Base-by-base conservation (phyloP, 1,140 invertebrate genomes). In the honey bee (Apis mellifera) region DNA sequence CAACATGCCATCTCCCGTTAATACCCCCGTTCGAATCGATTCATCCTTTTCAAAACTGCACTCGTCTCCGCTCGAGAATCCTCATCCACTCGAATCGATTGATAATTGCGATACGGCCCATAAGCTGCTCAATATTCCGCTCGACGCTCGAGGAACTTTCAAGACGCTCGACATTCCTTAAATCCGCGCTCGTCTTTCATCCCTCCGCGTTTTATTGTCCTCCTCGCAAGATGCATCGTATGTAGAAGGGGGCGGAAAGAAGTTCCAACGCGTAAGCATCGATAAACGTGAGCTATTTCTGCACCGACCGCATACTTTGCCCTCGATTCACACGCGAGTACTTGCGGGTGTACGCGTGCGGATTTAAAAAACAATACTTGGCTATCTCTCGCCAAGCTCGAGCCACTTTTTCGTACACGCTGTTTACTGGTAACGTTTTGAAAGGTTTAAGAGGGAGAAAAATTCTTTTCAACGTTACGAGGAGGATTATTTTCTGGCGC, bases 271-370 rank as follows among this genome's bases (percentile, higher is more conserved):
- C 48, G 15, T 70, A 78, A 65, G 68, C 69, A 73, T 80, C 82
- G 82, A 79, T 83, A 74, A 79, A 48, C 77, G 42, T 21, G 48
- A 69, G 77, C 82, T 79, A 83, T 83, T 83, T 83, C 77, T 80
- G 62, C 48, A 62, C 9, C 9, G 9, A 17, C 17, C 48, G 62
- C 42, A 52, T 57, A 26, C 59, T 54, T 68, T 48, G 54, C 26
- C 76, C 54, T 55, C 57, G 54, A 57, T 82, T 57, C 74, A 60
- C 74, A 60, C 15, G 66, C 55, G 74, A 32, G 55, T 78, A 71
- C 54, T 42, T 42, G 66, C n/a, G 48, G 17, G 48, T n/a, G 17
- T 42, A 9, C 54, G 52, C 48, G 48, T n/a, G 12, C n/a, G 42
- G 21, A 75, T 66, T 21, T 55, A 62, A 64, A 42, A 81, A 66